phyloP scores from a whole-genome alignment of 2,888 invertebrate species.

The Beris chalybata region DNA sequence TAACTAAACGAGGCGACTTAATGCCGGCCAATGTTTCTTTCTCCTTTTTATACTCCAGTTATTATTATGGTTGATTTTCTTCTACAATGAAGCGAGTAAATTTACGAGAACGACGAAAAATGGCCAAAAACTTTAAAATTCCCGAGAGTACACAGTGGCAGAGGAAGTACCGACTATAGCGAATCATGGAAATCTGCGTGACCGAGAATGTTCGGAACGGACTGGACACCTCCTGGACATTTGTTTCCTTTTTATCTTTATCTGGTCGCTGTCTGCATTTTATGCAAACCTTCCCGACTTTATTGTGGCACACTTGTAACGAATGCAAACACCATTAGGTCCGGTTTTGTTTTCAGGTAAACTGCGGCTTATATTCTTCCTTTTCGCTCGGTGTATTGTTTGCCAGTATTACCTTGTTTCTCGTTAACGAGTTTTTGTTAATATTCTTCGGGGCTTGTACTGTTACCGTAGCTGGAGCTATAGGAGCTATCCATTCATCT shows the following conservation, averaged over 20 bases:
- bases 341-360: constrained; percentile 23
- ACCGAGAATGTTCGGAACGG: neutral
- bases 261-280: constrained; percentile 13
- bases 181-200: neutral
- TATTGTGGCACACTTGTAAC: constrained; percentile 25
- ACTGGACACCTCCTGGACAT: constrained; percentile 17
- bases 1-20: too few relatives aligned
- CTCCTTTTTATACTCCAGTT: constrained; percentile 14
- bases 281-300: constrained; percentile 16
- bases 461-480: neutral
- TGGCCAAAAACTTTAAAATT: constrained; percentile 4
- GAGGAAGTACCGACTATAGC: neutral
- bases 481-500: constrained; percentile 9
- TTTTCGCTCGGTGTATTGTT: constrained; percentile 21
- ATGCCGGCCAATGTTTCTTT: neutral
- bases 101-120: constrained; percentile 17
- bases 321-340: constrained; percentile 30
- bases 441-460: constrained; percentile 18
- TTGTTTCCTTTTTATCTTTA: constrained; percentile 22
- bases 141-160: neutral
- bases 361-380: constrained; percentile 23
- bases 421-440: constrained; percentile 33
- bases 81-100: constrained; percentile 17
- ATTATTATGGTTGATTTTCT: constrained; percentile 19
- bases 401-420: constrained; percentile 29